Percentiles rank a stretch among this genome's conserved stretches.
Evolutionary conservation across 1,140 invertebrate species (phyloP).

Genomic region (Microvelia longipes): DNA sequence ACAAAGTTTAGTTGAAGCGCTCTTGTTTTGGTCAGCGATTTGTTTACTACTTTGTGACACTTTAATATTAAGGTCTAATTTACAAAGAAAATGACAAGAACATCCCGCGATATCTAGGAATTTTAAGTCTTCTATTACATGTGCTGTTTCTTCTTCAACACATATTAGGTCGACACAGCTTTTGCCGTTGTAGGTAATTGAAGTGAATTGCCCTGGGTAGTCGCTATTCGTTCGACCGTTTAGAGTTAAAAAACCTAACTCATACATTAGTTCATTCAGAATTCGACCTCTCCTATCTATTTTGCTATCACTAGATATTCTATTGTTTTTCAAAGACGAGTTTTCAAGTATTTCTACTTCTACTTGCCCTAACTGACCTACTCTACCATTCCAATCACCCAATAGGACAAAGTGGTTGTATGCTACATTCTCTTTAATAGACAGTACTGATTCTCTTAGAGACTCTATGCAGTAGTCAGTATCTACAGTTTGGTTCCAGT

Average conservation of each 20-base stretch:
- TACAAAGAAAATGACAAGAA: not conserved
- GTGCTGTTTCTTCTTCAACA: not conserved
- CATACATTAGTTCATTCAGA: not conserved
- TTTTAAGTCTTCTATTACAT: not conserved
- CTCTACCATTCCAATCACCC: slow-evolving; percentile 1
- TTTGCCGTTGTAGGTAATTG: not conserved
- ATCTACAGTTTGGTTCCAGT: not conserved
- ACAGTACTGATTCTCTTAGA: not conserved
- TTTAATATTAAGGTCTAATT: not conserved
- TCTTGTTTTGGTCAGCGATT: not conserved
- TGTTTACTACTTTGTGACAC: not conserved
- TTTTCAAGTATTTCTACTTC: not conserved
- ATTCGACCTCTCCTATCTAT: not conserved
- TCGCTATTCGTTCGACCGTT: not conserved
- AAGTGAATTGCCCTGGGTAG: not conserved
- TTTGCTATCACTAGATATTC: not conserved
- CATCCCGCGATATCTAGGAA: not conserved
- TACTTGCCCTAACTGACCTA: not conserved
- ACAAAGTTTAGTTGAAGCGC: not conserved
- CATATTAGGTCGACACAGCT: slow-evolving; percentile 1
- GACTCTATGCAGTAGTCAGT: not conserved
- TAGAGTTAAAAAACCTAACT: not conserved
- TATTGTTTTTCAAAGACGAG: not conserved
- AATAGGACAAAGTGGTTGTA: not conserved
- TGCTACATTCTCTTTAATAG: not conserved